phyloP scores from a whole-genome alignment of 2,113 vertebrate genomes.

The Galemys pyrenaicus region DNA sequence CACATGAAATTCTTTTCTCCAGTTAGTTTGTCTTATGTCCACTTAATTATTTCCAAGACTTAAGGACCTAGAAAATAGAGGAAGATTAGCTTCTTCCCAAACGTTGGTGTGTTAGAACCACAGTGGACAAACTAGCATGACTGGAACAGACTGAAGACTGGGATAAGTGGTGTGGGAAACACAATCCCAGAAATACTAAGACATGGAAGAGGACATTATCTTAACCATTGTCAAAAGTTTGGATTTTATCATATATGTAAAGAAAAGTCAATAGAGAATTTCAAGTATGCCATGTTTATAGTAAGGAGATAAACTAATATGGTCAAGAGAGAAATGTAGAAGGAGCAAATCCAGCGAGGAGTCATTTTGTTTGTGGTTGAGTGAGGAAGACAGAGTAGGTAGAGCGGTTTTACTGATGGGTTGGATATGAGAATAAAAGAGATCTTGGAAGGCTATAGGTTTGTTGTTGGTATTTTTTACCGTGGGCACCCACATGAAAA shows the following conservation, averaged over 20 bases:
- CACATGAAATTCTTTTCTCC: too few species aligned
- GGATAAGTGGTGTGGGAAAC: not conserved
- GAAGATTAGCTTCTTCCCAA: too few species aligned
- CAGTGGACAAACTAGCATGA: not conserved
- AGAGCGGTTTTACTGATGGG: not conserved
- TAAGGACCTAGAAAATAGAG: too few species aligned
- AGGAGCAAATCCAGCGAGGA: not conserved
- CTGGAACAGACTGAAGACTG: not conserved
- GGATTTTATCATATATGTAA: not conserved
- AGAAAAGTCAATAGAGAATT: not conserved
- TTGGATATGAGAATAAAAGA: not conserved
- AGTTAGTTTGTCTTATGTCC: too few species aligned
- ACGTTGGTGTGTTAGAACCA: not conserved
- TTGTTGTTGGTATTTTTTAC: not conserved
- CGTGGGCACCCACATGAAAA: not conserved
- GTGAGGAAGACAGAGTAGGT: accelerated
- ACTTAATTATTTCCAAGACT: too few species aligned
- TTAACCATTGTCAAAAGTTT: not conserved
- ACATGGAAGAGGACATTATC: not conserved
- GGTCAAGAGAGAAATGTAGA: not conserved
- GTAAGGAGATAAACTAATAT: not conserved
- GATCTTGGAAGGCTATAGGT: not conserved
- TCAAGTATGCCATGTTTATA: not conserved
- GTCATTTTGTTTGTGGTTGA: not conserved
- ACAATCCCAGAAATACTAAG: too few species aligned